Evolutionary conservation across 30 jellyfish, hydroid and myxozoan genomes (phyloP), one percentile per base, ranked within the genome.

Genomic region (Catostylus mosaicus): DNA sequence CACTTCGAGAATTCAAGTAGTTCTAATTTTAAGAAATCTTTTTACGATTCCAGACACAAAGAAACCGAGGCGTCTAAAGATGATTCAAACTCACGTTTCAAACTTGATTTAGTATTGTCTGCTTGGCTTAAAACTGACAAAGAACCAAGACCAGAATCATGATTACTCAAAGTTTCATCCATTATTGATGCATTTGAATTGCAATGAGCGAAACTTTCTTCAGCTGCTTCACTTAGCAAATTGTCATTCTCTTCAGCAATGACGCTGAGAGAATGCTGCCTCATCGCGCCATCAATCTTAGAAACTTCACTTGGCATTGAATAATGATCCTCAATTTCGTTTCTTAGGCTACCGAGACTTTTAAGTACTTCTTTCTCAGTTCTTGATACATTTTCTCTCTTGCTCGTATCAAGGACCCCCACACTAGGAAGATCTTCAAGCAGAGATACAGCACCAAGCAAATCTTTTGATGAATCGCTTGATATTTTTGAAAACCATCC

Each of bases 401-500:
- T 23, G 0, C 22, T 22, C 20, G 22, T 59, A 27, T 38, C 74
- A 0, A 59, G 19, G 23, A 20, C 67, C 22, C 72, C 59, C 18
- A 45, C 65, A 14, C 57, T 46, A 0, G 78, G 78, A 4, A 78
- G 30, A 35, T 78, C 81, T 24, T 33, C 80, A 34, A 45, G 30
- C 23, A 74, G 85, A 20, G 85, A 74, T 38, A 74, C 85, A 54
- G 46, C 23, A 24, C 74, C 60, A 14, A 74, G 37, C 57, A 74
- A 32, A 29, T 74, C 85, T 51, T 59, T 74, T 1, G 85, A 63
- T 37, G 90, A 27, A 22, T 80, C 90, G 30, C 40, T 43, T 12
- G 90, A 80, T 8, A 80, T 22, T 30, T 27, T 66, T 26, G 90
- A 45, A 19, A 80, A 64, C 90, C 90, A 80, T 33, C 82, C 73